Conservation (phyloP, 2,888 invertebrate genomes). For the Yponomeuta cagnagella region DNA sequence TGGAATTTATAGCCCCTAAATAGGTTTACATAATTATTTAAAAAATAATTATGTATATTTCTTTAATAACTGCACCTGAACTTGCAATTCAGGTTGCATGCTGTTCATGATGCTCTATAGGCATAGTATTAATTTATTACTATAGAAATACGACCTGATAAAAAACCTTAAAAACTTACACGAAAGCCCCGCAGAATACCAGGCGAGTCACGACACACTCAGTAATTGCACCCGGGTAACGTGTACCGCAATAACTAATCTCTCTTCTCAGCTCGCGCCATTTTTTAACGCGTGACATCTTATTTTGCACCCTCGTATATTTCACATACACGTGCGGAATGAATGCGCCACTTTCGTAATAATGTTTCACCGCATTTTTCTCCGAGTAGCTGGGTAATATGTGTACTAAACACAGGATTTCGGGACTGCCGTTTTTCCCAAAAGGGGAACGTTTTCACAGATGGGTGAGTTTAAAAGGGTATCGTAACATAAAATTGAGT, state of each 20-base stretch:
- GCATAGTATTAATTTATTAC: too few species aligned
- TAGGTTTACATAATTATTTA: too few species aligned
- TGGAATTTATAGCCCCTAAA: too few species aligned
- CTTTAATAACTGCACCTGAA: too few species aligned
- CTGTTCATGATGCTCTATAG: too few species aligned
- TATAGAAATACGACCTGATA: not conserved
- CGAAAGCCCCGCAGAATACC: not conserved
- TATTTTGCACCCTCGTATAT: conserved; percentile 49
- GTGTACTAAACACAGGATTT: conserved; percentile 1
- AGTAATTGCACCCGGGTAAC: conserved; percentile 40
- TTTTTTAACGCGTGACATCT: conserved; percentile 55
- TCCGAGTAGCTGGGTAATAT: not conserved
- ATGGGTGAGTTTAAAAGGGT: conserved; percentile 31
- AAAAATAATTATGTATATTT: too few species aligned
- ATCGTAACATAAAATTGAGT: conserved; percentile 40
- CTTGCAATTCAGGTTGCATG: too few species aligned
- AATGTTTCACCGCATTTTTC: conserved; percentile 27
- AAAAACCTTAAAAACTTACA: not conserved
- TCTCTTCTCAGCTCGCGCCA: conserved; percentile 38
- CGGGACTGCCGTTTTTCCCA: not conserved
- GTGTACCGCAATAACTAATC: conserved; percentile 49
- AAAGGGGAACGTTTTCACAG: conserved; percentile 8
- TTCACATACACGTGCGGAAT: conserved; percentile 34
- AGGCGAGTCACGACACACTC: conserved; percentile 25
- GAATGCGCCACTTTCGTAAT: conserved; percentile 29